Evolutionary conservation across 2,797 vertebrate species (phyloP).

Genomic region (Champsocephalus gunnari): DNA sequence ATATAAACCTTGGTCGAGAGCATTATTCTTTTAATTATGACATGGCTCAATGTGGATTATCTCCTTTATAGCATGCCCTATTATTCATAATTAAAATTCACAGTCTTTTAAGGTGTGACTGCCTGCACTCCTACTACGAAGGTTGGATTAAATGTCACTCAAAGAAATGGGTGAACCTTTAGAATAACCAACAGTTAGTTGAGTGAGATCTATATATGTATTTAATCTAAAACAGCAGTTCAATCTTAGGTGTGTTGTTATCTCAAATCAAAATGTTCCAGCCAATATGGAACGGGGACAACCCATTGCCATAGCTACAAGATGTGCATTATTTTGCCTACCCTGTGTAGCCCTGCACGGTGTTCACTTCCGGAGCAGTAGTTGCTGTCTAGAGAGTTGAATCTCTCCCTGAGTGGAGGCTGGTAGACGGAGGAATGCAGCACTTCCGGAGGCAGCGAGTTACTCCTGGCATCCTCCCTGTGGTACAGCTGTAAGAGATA

Average conservation of each 20-base stretch:
- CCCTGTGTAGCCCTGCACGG: slow-evolving; percentile 90
- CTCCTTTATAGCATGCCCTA: background rate
- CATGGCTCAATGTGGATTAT: slow-evolving; percentile 18
- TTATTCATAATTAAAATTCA: slow-evolving; percentile 3
- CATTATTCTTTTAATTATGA: slow-evolving; percentile 8
- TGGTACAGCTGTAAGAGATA: slow-evolving; percentile 87
- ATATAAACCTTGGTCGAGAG: background rate
- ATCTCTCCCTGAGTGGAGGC: slow-evolving; percentile 94
- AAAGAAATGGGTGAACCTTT: slow-evolving; percentile 9
- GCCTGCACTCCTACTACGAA: background rate
- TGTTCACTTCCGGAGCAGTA: slow-evolving; percentile 91
- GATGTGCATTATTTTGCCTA: slow-evolving; percentile 57
- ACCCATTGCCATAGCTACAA: background rate
- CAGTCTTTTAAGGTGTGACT: background rate
- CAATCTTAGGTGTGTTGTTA: background rate
- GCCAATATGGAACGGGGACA: slow-evolving; percentile 6
- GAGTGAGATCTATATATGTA: too few relatives aligned
- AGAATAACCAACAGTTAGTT: background rate
- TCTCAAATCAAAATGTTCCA: slow-evolving; percentile 3
- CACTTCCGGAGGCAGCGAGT: slow-evolving; percentile 96
- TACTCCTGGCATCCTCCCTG: slow-evolving; percentile 95
- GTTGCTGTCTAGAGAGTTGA: slow-evolving; percentile 95
- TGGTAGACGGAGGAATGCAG: slow-evolving; percentile 95
- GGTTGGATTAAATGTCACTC: background rate
- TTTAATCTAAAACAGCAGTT: too few relatives aligned